These are phyloP conservation scores for Himalopsyche anomala DNA, from an alignment of 2,888 invertebrate species.

Conservation along the genomic window DNA sequence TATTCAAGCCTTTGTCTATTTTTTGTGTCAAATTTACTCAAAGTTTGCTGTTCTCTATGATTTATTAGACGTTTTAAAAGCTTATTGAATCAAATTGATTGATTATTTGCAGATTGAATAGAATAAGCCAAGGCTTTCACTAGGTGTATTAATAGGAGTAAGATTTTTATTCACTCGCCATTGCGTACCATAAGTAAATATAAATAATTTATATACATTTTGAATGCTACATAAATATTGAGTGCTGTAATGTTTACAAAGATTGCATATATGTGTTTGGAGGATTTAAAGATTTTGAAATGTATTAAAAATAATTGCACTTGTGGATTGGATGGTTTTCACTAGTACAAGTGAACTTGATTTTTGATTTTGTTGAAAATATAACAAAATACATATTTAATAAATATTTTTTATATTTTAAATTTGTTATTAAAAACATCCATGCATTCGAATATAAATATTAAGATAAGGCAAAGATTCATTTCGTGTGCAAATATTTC, in stretches of 20 bases:
- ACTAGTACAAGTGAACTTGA: too few species aligned
- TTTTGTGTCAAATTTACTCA: not conserved
- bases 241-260: not conserved
- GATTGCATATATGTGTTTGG: not conserved
- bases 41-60: conserved; percentile 18
- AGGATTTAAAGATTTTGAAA: not conserved
- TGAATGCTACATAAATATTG: not conserved
- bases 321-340: too few species aligned
- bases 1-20: not conserved
- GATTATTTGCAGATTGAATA: not conserved
- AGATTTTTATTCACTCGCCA: not conserved
- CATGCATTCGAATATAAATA: too few species aligned
- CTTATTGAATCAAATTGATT: conserved; percentile 24
- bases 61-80: conserved; percentile 15
- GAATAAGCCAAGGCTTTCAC: not conserved
- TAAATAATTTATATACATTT: not conserved
- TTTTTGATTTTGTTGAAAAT: too few species aligned
- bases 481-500: too few species aligned
- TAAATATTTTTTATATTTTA: too few species aligned
- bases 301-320: too few species aligned
- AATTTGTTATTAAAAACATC: too few species aligned
- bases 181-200: not conserved
- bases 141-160: not conserved
- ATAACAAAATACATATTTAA: too few species aligned
- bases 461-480: too few species aligned